Evolutionary conservation across 2,113 vertebrate genomes (phyloP), one percentile per base, ranked within the genome.

Genomic region (Nothocercus nigrocapillus): DNA sequence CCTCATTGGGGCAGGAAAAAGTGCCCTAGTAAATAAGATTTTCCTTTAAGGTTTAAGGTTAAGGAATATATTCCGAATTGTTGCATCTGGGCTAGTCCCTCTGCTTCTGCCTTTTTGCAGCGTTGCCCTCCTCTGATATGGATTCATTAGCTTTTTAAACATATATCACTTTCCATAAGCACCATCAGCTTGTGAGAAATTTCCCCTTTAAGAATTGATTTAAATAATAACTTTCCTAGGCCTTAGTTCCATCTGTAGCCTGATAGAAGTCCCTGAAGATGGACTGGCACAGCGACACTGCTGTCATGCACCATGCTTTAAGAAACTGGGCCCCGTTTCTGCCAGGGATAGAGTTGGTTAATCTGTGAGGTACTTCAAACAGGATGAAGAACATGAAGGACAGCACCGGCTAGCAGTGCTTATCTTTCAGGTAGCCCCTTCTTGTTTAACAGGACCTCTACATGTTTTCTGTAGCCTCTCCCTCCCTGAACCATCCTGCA

Each of bases 361-460:
- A 30, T 54, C 19, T 1, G n/a, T 49, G 77, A 77, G 25, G 40
- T 34, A 15, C 53, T 59, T 74, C 49, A 20, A 2, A 25, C 28
- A 56, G 27, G 49, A 13, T 0, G 0, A n/a, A 53, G 78, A 64
- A 9, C 27, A 9, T 15, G 4, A 0, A 3, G 54, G 13, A 45
- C 11, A 11, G 40, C 0, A 2, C 27, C 62, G 27, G 20, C 45
- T 47, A 81, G 53, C 47, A 7, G 25, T 59, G 21, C 0, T 1
- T 58, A 22, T 32, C 42, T 58, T 30, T 19, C 69, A 64, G 45
- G n/a, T 54, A 7, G 13, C 5, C 2, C 25, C 28, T 47, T 42
- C 36, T 53, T 64, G 11, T 40, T 80, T 34, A 75, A 47, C 54
- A n/a, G 67, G 62, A 44, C 30, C 63, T 38, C 53, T 59, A 24